Evolutionary conservation across 2,888 invertebrate genomes (phyloP), one percentile per base, ranked within the genome.

Genomic region (Tetanocera ferruginea): DNA sequence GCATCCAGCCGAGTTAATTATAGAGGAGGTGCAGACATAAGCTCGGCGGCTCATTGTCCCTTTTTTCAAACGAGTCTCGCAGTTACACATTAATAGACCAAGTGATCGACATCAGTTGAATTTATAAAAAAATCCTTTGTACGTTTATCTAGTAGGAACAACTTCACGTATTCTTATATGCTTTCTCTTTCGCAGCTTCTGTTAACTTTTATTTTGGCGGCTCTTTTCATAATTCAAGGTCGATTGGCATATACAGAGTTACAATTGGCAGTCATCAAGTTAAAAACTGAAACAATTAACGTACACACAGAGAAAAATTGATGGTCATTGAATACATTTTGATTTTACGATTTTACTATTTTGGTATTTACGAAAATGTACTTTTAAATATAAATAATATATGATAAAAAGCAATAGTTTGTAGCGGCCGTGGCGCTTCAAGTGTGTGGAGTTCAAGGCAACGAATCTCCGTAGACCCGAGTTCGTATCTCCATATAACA

Each of bases 1-100:
- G 79, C 77, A 80, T 82, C 83, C 82, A 81, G 81, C 81, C 71
- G 83, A 83, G 83, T 83, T 82, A 83, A 83, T 83, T 83, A 83
- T 76, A 82, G 81, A 77, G 82, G 73, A 80, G 64, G 34, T 72
- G 57, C 52, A 52, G 55, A 67, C 66, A 74, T 31, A 11, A 62
- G 43, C 43, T 64, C 25, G 74, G 11, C 37, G 17, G 34, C 57
- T 9, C 49, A 28, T 62, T 60, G 60, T 60, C 19, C 37, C 17
- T 9, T 23, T 25, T n/a, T 73, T 11, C 17, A 5, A 14, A 14
- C n/a, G 51, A 69, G 80, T 77, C 25, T 25, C 62, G 5, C 11
- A 31, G 51, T 51, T 43, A 43, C 14, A 14, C 14, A 43, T 14
- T 2, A 6, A 43, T 43, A 43, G 77, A 79, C 78, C 77, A 77